Evolutionary conservation across 1,140 invertebrate genomes (phyloP).

Genomic region (Cephus cinctus): DNA sequence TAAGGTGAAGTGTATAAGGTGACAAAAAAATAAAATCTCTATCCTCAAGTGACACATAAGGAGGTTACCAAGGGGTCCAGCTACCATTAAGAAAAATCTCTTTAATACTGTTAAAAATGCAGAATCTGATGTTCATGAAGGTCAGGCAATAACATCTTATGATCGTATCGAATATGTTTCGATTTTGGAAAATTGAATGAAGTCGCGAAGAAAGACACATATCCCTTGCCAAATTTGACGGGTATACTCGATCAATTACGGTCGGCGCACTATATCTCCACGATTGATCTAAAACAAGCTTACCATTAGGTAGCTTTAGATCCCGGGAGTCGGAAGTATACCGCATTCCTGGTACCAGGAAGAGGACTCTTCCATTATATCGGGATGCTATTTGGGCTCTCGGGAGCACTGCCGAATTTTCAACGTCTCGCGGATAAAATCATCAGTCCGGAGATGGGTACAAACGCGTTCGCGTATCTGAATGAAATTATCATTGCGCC

Average conservation of each 20-base stretch:
- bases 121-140: no score
- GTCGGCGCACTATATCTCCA: slow-evolving; percentile 26
- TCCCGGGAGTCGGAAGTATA: slow-evolving; percentile 32
- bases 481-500: slow-evolving; percentile 37
- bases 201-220: slow-evolving; percentile 29
- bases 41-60: no score
- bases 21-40: no score
- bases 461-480: slow-evolving; percentile 26
- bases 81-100: no score
- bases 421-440: slow-evolving; percentile 41
- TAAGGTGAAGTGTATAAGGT: no score
- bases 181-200: slow-evolving; percentile 34
- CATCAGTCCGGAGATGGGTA: slow-evolving; percentile 30
- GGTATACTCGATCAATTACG: slow-evolving; percentile 31
- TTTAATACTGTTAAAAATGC: no score
- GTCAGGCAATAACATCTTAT: no score
- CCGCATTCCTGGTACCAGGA: slow-evolving; percentile 46
- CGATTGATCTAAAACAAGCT: slow-evolving; percentile 28
- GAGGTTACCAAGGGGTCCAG: no score
- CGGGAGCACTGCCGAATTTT: slow-evolving; percentile 38
- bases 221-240: slow-evolving; percentile 32
- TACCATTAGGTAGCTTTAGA: slow-evolving; percentile 39
- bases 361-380: slow-evolving; percentile 43
- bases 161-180: slow-evolving; percentile 30
- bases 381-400: slow-evolving; percentile 49